phyloP scores from a whole-genome alignment of 2,888 invertebrate genomes.

The Gari tellinella region DNA sequence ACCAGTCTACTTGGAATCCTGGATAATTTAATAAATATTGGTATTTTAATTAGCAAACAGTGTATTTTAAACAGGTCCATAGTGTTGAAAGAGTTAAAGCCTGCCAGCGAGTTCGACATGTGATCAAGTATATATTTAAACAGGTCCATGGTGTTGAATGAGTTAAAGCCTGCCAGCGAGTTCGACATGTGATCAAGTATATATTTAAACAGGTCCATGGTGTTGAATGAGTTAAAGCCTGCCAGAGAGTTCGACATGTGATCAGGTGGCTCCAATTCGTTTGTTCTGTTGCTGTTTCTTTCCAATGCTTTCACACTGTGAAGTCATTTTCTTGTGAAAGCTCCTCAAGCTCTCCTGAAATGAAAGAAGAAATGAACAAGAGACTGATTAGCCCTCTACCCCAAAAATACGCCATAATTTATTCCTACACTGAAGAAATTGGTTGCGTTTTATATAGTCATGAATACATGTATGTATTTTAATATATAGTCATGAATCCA shows the following conservation, averaged over 20 bases:
- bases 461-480: no score
- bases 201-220: not conserved
- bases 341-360: slow-evolving; percentile 66
- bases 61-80: no score
- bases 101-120: not conserved
- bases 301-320: slow-evolving; percentile 62
- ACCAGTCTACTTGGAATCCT: no score
- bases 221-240: not conserved
- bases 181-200: not conserved
- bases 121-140: no score
- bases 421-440: no score
- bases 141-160: no score
- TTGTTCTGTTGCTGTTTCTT: slow-evolving; percentile 55
- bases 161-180: not conserved
- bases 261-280: slow-evolving; percentile 30
- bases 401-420: no score
- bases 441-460: no score
- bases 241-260: not conserved
- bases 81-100: no score
- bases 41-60: no score
- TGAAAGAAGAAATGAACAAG: not conserved
- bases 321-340: slow-evolving; percentile 63
- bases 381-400: not conserved
- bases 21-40: no score
- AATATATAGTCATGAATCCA: no score